Percentiles rank a stretch among this genome's conserved stretches.
Conservation (phyloP, 2,888 invertebrate genomes). For the Drosophila neutralis region DNA sequence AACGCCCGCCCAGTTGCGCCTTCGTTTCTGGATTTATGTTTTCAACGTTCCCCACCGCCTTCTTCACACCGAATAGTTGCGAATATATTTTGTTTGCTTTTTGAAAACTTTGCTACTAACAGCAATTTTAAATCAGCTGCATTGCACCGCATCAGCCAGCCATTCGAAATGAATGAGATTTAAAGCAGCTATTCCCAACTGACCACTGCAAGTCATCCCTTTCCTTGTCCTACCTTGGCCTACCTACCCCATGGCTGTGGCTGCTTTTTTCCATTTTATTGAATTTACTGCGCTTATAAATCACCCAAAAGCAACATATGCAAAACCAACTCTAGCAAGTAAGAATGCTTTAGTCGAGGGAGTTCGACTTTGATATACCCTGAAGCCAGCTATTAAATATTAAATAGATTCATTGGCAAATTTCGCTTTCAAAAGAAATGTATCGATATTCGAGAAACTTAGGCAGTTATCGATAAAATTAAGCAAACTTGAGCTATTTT, state of each 20-base stretch:
- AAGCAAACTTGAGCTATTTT: background rate
- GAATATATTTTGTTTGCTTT: background rate
- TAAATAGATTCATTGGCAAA: background rate
- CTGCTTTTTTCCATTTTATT: slow-evolving; percentile 10
- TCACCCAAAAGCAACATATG: slow-evolving; percentile 5
- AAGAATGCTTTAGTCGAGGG: background rate
- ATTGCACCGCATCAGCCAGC: slow-evolving; percentile 14
- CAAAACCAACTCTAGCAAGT: background rate
- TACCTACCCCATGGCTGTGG: background rate
- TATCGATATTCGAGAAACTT: background rate
- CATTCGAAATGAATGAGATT: background rate
- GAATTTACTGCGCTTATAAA: slow-evolving; percentile 16
- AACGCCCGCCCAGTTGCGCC: slow-evolving; percentile 20
- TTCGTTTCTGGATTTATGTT: slow-evolving; percentile 20
- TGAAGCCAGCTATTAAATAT: background rate
- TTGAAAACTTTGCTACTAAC: slow-evolving; percentile 13
- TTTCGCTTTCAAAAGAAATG: background rate
- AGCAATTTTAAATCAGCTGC: slow-evolving; percentile 17
- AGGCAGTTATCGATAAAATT: background rate
- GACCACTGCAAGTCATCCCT: background rate
- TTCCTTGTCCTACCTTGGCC: background rate
- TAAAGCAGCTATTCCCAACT: background rate
- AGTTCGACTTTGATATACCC: background rate
- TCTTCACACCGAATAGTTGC: background rate
- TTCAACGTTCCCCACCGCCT: slow-evolving; percentile 21